Evolutionary conservation across 2,113 vertebrate species (phyloP).

Genomic region (Chaetops frenatus): DNA sequence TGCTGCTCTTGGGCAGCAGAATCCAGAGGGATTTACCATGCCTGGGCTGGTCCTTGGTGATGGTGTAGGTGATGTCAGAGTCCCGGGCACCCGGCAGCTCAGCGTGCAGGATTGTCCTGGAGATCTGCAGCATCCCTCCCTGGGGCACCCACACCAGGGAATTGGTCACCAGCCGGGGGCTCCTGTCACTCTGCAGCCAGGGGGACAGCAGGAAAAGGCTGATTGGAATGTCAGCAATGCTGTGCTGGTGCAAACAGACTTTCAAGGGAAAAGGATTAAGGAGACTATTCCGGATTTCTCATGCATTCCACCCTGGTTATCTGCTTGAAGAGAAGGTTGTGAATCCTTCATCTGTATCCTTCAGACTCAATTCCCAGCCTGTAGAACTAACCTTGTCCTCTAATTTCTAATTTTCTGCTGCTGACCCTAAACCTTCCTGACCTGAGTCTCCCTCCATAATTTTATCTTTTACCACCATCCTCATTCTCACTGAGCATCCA

Average conservation of each 20-base stretch:
- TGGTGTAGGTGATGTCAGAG: constrained; percentile 82
- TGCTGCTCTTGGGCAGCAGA: background rate
- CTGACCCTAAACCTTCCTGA: background rate
- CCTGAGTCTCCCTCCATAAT: background rate
- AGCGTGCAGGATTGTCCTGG: constrained; percentile 77
- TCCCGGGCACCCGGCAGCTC: constrained; percentile 68
- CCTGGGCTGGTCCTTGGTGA: constrained; percentile 72
- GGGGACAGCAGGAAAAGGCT: background rate
- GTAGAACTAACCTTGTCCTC: background rate
- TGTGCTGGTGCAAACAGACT: background rate
- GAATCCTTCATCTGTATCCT: background rate
- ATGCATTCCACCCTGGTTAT: rapidly evolving
- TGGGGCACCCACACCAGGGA: constrained; percentile 89
- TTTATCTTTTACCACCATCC: background rate
- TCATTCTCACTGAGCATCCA: background rate
- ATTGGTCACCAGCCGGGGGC: constrained; percentile 69
- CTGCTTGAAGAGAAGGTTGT: background rate
- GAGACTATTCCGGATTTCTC: background rate
- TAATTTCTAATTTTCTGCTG: background rate
- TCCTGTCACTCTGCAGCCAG: constrained; percentile 58
- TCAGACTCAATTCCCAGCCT: background rate
- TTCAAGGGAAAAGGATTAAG: background rate
- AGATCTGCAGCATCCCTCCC: constrained; percentile 89
- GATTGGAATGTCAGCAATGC: background rate
- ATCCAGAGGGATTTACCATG: constrained; percentile 74